A percentile compares a stretch with the other conserved stretches of the same genome.
These are phyloP conservation scores for Gallirallus australis DNA, from an alignment of 2,797 vertebrate species.

Conservation along the genomic window DNA sequence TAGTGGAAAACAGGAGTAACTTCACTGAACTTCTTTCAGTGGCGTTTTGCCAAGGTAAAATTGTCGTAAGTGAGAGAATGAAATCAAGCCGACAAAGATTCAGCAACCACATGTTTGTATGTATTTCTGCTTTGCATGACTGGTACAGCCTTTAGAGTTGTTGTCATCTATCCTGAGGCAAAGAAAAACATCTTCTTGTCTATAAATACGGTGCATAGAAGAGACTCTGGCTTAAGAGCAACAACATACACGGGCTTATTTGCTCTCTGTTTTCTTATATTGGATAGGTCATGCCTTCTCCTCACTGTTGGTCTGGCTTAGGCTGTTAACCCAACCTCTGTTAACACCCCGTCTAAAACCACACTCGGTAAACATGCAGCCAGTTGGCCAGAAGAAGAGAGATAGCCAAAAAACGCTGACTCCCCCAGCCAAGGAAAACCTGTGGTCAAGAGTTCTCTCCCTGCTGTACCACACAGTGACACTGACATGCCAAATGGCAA, in stretches of 20 bases:
- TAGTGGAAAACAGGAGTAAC: constrained; percentile 32
- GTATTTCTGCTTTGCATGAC: constrained; percentile 42
- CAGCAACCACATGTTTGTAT: constrained; percentile 50
- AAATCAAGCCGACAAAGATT: constrained; percentile 31
- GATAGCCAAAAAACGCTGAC: constrained; percentile 63
- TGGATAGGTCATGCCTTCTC: constrained; percentile 48
- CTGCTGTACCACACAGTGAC: constrained; percentile 71
- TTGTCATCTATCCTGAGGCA: constrained; percentile 38
- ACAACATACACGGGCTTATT: neutral
- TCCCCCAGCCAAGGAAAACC: constrained; percentile 74
- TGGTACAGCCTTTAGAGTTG: constrained; percentile 39
- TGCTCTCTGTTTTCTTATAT: constrained; percentile 10
- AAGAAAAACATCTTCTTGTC: constrained; percentile 13
- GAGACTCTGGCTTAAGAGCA: neutral
- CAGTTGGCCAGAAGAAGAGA: constrained; percentile 67
- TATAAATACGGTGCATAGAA: neutral
- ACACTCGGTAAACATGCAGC: constrained; percentile 70
- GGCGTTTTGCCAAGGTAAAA: neutral
- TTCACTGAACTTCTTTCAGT: constrained; percentile 11
- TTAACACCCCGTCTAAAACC: constrained; percentile 75
- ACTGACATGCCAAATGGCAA: constrained; percentile 81
- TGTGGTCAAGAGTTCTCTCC: constrained; percentile 76
- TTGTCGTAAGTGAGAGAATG: neutral
- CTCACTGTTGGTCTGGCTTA: constrained; percentile 59
- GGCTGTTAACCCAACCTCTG: constrained; percentile 60